These are phyloP conservation scores for Pammene fasciana DNA, from an alignment of 2,888 invertebrate genomes.

Conservation along the genomic window DNA sequence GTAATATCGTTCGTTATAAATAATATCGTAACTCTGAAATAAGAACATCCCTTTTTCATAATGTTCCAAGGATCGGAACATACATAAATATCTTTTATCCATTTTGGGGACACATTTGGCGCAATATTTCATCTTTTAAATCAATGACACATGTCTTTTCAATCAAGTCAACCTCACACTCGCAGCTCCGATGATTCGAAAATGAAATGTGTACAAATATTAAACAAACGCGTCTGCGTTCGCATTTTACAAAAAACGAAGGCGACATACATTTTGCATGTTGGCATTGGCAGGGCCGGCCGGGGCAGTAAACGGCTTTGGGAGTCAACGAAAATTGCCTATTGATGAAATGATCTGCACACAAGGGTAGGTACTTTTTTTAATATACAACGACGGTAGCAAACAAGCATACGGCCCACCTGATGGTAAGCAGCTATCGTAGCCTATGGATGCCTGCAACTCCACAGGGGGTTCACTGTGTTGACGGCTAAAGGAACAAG, in stretches of 20 bases:
- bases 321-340: background rate
- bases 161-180: slow-evolving; percentile 15
- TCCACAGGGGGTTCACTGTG: no score
- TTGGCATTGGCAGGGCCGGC: background rate
- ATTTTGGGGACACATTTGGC: background rate
- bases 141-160: slow-evolving; percentile 16
- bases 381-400: no score
- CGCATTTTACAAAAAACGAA: slow-evolving; percentile 21
- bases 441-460: no score
- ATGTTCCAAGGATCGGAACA: background rate
- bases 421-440: no score
- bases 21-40: no score
- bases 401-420: no score
- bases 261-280: slow-evolving; percentile 19
- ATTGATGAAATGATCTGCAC: background rate
- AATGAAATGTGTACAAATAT: slow-evolving; percentile 38
- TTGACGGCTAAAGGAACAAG: no score
- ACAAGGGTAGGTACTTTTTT: no score
- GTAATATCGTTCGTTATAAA: no score
- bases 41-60: no score
- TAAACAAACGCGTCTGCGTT: slow-evolving; percentile 15
- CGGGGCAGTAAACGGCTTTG: slow-evolving; percentile 9
- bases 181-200: slow-evolving; percentile 17
- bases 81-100: background rate
- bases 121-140: slow-evolving; percentile 6